Percentiles rank a stretch among this genome's conserved stretches.
phyloP scores from a whole-genome alignment of 2,888 invertebrate species.

The Harmothoe impar region DNA sequence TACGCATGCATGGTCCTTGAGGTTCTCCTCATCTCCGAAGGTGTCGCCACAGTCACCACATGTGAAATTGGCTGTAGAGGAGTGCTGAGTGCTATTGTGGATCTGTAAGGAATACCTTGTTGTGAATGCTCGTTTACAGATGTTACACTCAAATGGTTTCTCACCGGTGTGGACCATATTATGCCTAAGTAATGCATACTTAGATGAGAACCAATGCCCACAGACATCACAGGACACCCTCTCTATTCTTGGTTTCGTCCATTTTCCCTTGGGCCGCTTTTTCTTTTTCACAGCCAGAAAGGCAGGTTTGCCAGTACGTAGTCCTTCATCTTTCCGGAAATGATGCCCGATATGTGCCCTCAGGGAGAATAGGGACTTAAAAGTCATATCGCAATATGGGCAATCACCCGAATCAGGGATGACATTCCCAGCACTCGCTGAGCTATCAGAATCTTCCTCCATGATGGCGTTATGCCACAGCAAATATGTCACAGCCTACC shows the following conservation, averaged over 20 bases:
- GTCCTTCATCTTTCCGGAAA: background rate
- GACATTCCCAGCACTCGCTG: background rate
- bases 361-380: background rate
- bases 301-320: background rate
- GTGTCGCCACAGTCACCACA: background rate
- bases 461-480: background rate
- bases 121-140: background rate
- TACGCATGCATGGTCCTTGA: background rate
- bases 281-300: background rate
- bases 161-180: constrained; percentile 18
- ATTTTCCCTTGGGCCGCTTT: background rate
- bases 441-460: constrained; percentile 2
- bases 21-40: background rate
- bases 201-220: background rate
- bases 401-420: background rate
- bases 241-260: background rate
- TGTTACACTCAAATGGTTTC: constrained; percentile 34
- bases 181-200: background rate
- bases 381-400: background rate
- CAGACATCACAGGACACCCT: background rate
- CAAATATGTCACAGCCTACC: background rate
- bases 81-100: background rate
- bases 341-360: constrained; percentile 24
- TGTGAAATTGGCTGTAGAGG: background rate
- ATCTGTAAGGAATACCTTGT: background rate